Evolutionary conservation across 2,888 invertebrate species (phyloP).

Genomic region (Macrophya alboannulata): DNA sequence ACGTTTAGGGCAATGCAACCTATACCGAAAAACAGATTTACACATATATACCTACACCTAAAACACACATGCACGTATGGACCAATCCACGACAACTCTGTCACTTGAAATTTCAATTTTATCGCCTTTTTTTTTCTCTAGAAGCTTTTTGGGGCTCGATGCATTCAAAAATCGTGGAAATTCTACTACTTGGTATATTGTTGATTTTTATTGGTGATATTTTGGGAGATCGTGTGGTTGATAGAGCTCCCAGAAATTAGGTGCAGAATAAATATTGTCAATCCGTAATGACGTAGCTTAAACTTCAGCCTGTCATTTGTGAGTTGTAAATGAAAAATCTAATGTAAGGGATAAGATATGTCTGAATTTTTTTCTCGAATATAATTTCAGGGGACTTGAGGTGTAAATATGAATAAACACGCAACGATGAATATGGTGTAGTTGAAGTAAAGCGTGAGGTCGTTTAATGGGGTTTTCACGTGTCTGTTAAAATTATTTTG

Average conservation of each 20-base stretch:
- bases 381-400: neutral
- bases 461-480: conserved; percentile 19
- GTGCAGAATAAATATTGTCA: no score
- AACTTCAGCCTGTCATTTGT: no score
- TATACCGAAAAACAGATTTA: neutral
- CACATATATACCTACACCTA: neutral
- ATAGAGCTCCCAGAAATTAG: no score
- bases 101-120: neutral
- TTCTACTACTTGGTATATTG: no score
- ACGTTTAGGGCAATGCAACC: conserved; percentile 17
- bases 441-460: conserved; percentile 4
- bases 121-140: neutral
- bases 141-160: no score
- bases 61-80: neutral
- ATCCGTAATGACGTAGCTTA: no score
- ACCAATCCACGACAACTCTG: no score
- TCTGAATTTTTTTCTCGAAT: neutral
- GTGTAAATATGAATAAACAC: conserved; percentile 14
- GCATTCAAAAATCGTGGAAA: no score
- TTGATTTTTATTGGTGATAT: no score
- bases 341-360: neutral
- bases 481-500: conserved; percentile 22
- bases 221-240: no score
- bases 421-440: neutral
- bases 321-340: neutral